These are phyloP conservation scores for Euleptes europaea DNA, from an alignment of 2,113 vertebrate genomes.

Conservation along the genomic window DNA sequence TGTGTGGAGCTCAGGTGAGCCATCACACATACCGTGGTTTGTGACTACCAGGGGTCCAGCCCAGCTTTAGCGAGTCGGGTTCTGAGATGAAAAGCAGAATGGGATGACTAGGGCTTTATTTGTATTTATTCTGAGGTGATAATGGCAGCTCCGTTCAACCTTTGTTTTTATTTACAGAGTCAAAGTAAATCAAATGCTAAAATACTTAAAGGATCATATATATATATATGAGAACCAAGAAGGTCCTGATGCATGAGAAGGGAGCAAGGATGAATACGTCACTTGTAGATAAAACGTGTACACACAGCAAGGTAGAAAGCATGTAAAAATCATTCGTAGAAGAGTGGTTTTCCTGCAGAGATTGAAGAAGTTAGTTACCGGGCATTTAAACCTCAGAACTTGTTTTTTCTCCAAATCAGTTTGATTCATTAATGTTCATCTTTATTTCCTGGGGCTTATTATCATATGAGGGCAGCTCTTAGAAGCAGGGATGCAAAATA, in stretches of 20 bases:
- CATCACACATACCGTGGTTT: not conserved
- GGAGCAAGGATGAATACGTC: not conserved
- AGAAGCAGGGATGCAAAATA: not conserved
- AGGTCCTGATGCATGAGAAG: not conserved
- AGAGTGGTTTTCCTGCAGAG: not conserved
- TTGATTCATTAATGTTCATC: not conserved
- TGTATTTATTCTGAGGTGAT: not conserved
- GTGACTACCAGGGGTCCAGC: not conserved
- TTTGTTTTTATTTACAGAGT: not conserved
- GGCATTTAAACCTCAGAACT: not conserved
- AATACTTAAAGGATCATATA: not conserved
- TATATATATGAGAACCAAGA: not conserved
- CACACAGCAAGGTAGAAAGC: not conserved
- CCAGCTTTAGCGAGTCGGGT: not conserved
- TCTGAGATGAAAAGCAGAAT: not conserved
- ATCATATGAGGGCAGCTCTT: not conserved
- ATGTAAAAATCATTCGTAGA: not conserved
- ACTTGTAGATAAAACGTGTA: not conserved
- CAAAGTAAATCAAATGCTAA: not conserved
- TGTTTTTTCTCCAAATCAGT: not conserved
- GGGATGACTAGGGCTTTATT: not conserved
- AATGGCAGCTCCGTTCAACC: not conserved
- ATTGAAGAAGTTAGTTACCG: not conserved
- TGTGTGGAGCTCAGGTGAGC: not conserved
- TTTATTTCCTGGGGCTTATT: not conserved